Base-by-base conservation (phyloP, 2,888 invertebrate species). In the Aphodius sticticus region DNA sequence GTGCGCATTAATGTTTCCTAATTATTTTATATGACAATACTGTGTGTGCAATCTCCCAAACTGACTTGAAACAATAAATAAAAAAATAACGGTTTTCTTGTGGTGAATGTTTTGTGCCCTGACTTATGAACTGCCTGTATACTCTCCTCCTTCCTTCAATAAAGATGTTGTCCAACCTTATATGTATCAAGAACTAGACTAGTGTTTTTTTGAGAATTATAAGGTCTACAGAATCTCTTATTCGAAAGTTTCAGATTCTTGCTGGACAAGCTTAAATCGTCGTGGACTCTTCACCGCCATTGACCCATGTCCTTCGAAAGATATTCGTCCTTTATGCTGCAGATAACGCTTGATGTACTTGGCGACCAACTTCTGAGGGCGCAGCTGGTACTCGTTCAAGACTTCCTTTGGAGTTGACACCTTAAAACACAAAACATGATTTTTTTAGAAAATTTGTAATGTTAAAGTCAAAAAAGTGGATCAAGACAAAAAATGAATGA, bases 181-280 rank as follows among this genome's bases (percentile, higher is more conserved):
- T 53, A 26, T 53, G 12, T 9, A 53, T 9, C 7, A 53, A 53
- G 12, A 53, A 53, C 7, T 9, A 53, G 12, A 53, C 53, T 53
- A 53, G 53, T 53, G 7, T 2, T 53, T 53, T 53, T 53, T 53
- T 53, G 53, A 5, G 4, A 53, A 9, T 7, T 5, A 53, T 9
- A 53, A 53, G 7, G 7, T 53, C 12, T 26, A 26, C 26, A 2
- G 26, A 1, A 26, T 53, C 53, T 2, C 53, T 91, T 96, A 97
- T 89, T 97, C 96, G 88, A 96, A 96, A 83, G 94, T 96, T 90
- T 96, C 96, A 9, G 96, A 96, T 89, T 97, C 97, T 87, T 97
- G 96, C 88, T 96, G 96, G 53, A 96, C 97, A 81, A 97, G 91
- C 88, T 96, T 96, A 91, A 96, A 96, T 82, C 96, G 93, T 78